phyloP scores from a whole-genome alignment of 2,888 invertebrate genomes.

The Phyllotreta cruciferae region DNA sequence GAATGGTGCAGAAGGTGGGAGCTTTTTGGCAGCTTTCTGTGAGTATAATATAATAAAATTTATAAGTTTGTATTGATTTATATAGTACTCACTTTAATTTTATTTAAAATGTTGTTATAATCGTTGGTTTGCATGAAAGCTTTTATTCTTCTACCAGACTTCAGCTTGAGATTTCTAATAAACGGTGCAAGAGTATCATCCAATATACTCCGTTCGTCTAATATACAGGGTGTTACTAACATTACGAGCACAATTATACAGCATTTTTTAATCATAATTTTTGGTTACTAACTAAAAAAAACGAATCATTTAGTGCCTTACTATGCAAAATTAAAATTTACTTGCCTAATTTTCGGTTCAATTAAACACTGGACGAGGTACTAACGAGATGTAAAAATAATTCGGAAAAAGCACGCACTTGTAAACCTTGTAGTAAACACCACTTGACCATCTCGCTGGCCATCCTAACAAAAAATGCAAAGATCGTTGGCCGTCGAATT shows the following conservation, averaged over 20 bases:
- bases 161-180: background rate
- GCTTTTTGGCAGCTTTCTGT: constrained; percentile 29
- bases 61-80: background rate
- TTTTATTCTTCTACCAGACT: background rate
- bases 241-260: background rate
- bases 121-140: background rate
- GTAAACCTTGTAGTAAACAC: too few relatives aligned
- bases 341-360: too few relatives aligned
- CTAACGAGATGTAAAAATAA: too few relatives aligned
- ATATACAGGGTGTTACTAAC: background rate
- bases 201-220: background rate
- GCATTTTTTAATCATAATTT: too few relatives aligned
- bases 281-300: too few relatives aligned
- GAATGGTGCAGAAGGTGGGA: constrained; percentile 55
- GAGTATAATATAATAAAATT: constrained; percentile 4
- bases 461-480: too few relatives aligned
- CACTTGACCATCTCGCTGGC: too few relatives aligned
- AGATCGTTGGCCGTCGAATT: too few relatives aligned
- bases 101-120: constrained; percentile 10
- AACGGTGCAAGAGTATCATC: constrained; percentile 7
- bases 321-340: too few relatives aligned
- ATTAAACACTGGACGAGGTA: too few relatives aligned
- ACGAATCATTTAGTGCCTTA: too few relatives aligned
- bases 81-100: constrained; percentile 20
- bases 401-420: too few relatives aligned